These are phyloP conservation scores for Acridotheres tristis DNA, from an alignment of 2,797 vertebrate species.

Conservation along the genomic window DNA sequence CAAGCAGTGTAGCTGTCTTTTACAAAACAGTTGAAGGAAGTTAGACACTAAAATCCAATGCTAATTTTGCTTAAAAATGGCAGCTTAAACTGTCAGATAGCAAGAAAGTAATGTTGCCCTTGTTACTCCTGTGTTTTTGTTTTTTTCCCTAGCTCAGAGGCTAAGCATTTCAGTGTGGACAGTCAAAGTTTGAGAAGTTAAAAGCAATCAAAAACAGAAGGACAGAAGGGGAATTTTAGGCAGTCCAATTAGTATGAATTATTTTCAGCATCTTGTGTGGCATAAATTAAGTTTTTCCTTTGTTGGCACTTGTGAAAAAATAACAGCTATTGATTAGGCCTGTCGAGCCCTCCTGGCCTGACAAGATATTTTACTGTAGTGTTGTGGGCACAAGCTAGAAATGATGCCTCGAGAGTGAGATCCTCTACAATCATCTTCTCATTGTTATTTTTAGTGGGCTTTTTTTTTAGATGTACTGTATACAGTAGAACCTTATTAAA, in stretches of 20 bases:
- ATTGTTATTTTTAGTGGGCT: slow-evolving; percentile 62
- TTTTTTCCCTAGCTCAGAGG: slow-evolving; percentile 28
- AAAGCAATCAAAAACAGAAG: slow-evolving; percentile 15
- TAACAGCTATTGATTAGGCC: slow-evolving; percentile 81
- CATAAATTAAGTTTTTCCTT: slow-evolving; percentile 67
- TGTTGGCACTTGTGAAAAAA: slow-evolving; percentile 76
- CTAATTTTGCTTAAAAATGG: slow-evolving; percentile 39
- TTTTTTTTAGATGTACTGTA: slow-evolving; percentile 47
- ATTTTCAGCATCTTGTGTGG: slow-evolving; percentile 52
- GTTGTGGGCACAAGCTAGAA: slow-evolving; percentile 47
- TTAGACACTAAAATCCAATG: background rate
- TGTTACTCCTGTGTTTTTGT: slow-evolving; percentile 47
- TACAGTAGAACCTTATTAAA: slow-evolving; percentile 66
- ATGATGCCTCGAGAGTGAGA: slow-evolving; percentile 51
- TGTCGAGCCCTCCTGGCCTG: slow-evolving; percentile 57
- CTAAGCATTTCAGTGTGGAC: slow-evolving; percentile 47
- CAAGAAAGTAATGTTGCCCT: slow-evolving; percentile 35
- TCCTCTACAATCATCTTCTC: slow-evolving; percentile 68
- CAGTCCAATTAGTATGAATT: slow-evolving; percentile 47
- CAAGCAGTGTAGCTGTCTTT: background rate
- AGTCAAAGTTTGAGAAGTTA: slow-evolving; percentile 38
- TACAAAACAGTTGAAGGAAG: background rate
- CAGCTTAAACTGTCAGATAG: slow-evolving; percentile 44
- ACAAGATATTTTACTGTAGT: slow-evolving; percentile 56
- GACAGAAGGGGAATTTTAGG: slow-evolving; percentile 40